Evolutionary conservation across 1,140 invertebrate genomes (phyloP).

Genomic region (Drosophila yakuba): DNA sequence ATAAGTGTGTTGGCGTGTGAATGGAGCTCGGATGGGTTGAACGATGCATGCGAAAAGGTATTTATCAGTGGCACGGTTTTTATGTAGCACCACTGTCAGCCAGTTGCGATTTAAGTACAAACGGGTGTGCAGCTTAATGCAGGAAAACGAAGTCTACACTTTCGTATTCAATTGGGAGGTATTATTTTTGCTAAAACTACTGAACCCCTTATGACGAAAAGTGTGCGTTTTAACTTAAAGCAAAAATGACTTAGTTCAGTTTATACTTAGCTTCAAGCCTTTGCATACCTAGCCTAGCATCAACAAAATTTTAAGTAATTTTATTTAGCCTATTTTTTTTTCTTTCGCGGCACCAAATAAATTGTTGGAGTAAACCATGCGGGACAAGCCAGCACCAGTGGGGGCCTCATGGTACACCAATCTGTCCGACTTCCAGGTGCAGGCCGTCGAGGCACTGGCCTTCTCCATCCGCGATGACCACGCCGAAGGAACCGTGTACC

Average conservation of each 20-base stretch:
- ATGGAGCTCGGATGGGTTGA: constrained; percentile 8
- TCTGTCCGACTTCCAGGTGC: constrained; percentile 30
- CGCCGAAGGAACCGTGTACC: constrained; percentile 21
- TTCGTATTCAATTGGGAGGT: no score
- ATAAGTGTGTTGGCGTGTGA: constrained; percentile 29
- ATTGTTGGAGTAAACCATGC: neutral
- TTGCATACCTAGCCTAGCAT: neutral
- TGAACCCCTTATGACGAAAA: neutral
- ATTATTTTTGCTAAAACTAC: no score
- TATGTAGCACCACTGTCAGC: no score
- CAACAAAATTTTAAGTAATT: constrained; percentile 25
- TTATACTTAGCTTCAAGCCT: neutral
- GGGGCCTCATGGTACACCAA: constrained; percentile 36
- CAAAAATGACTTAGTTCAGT: neutral
- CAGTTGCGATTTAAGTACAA: neutral
- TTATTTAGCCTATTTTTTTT: neutral
- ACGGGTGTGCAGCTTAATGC: neutral
- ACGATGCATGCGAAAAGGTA: constrained; percentile 7
- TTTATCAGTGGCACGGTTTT: neutral
- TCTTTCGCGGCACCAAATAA: neutral
- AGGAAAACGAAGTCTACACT: no score
- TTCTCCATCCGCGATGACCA: constrained; percentile 33
- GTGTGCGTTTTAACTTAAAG: neutral
- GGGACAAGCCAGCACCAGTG: neutral
- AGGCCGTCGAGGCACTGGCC: constrained; percentile 4